Percentiles rank a stretch among this genome's conserved stretches.
Conservation (phyloP, 2,113 vertebrate genomes). For the Hypanus sabinus region DNA sequence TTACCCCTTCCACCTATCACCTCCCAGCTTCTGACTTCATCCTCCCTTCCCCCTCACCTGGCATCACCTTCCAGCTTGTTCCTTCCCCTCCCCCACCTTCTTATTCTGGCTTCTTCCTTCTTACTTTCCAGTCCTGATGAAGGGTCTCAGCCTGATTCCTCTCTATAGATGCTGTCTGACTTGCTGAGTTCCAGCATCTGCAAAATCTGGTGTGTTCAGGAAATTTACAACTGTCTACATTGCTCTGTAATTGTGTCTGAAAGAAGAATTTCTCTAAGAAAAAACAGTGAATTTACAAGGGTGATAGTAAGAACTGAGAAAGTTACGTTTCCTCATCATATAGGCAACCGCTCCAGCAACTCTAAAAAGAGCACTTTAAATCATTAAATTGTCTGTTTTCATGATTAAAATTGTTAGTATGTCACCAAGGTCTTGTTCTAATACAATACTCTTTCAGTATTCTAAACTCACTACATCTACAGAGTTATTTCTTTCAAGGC, state of each 20-base stretch:
- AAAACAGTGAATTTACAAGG: background rate
- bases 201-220: too few species aligned
- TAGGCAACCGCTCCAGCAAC: background rate
- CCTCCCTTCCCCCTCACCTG: too few species aligned
- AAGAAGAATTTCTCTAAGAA: background rate
- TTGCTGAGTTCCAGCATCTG: too few species aligned
- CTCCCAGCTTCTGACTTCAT: too few species aligned
- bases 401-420: background rate
- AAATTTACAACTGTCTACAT: background rate
- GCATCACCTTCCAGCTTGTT: too few species aligned
- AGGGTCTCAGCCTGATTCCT: too few species aligned
- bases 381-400: background rate
- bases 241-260: background rate
- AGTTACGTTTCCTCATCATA: background rate
- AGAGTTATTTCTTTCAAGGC: background rate
- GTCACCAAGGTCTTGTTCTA: background rate
- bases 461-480: background rate
- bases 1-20: too few species aligned
- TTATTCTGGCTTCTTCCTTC: too few species aligned
- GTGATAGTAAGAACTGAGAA: background rate
- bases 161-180: too few species aligned
- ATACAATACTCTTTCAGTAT: background rate
- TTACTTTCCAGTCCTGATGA: too few species aligned
- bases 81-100: too few species aligned
- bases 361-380: too few species aligned